phyloP scores from a whole-genome alignment of 1,140 invertebrate genomes.

The Aculops lycopersici region DNA sequence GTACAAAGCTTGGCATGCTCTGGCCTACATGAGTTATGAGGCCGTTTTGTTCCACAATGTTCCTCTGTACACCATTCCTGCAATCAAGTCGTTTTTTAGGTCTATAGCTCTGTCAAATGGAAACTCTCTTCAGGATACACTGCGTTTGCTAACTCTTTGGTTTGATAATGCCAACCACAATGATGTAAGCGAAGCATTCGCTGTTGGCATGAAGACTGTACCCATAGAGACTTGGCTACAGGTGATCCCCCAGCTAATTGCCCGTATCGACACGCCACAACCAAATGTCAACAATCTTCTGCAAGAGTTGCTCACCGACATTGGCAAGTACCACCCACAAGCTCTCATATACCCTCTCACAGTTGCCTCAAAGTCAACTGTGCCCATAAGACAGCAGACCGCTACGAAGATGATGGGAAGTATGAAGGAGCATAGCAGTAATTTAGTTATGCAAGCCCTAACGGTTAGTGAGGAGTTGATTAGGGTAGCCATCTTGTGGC shows the following conservation, averaged over 20 bases:
- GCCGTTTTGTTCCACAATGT: conserved; percentile 50
- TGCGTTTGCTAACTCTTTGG: conserved; percentile 65
- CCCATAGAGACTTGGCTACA: conserved; percentile 96
- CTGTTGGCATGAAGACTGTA: conserved; percentile 61
- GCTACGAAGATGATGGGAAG: conserved; percentile 78
- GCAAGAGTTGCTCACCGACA: conserved; percentile 66
- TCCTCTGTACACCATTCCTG: conserved; percentile 44
- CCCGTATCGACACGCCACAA: conserved; percentile 71
- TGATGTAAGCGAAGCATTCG: conserved; percentile 67
- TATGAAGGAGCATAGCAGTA: conserved; percentile 71
- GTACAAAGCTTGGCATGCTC: conserved; percentile 73
- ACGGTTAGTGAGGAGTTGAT: conserved; percentile 84
- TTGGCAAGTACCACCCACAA: conserved; percentile 43
- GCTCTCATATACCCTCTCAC: conserved; percentile 87
- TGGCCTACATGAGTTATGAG: conserved; percentile 92
- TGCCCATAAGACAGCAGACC: conserved; percentile 39
- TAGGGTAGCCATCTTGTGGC: conserved; percentile 90
- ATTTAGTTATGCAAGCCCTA: conserved; percentile 64
- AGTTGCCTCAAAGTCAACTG: conserved; percentile 79
- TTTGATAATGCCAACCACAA: conserved; percentile 75
- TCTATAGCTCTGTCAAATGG: conserved; percentile 65
- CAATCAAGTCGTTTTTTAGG: conserved; percentile 74
- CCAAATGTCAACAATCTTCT: conserved; percentile 57
- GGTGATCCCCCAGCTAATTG: conserved; percentile 93
- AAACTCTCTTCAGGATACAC: conserved; percentile 84